phyloP scores from a whole-genome alignment of 2,797 vertebrate genomes.

The Columba guinea region DNA sequence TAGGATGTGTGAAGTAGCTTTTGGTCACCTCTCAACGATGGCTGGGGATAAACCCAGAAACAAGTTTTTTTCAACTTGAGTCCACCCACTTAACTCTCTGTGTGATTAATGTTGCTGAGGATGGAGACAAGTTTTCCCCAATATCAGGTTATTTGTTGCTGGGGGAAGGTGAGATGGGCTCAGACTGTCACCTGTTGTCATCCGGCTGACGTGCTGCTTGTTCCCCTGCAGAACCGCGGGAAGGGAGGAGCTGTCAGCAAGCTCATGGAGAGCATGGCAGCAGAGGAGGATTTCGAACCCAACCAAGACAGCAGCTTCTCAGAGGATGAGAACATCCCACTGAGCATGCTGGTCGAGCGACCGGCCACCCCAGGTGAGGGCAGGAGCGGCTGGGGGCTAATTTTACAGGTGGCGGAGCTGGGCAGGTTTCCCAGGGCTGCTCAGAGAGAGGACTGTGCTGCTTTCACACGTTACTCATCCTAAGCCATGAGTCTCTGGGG shows the following conservation, averaged over 20 bases:
- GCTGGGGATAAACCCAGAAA: neutral
- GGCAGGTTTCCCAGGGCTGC: neutral
- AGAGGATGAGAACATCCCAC: slow-evolving; percentile 89
- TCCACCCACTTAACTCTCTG: neutral
- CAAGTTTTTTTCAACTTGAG: neutral
- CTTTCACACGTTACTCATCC: neutral
- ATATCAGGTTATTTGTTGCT: neutral
- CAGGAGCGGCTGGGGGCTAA: neutral
- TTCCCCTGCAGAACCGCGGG: slow-evolving; percentile 76
- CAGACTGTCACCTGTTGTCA: neutral
- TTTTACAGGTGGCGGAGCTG: neutral
- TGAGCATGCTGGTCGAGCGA: slow-evolving; percentile 80
- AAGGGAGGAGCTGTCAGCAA: slow-evolving; percentile 96
- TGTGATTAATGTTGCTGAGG: neutral
- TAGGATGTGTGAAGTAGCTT: neutral
- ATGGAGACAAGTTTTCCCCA: neutral
- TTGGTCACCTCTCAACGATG: neutral
- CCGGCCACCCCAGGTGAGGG: slow-evolving; percentile 87
- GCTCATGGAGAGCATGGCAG: slow-evolving; percentile 98
- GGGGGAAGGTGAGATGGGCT: neutral
- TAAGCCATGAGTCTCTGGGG: neutral
- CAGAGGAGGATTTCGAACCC: slow-evolving; percentile 97
- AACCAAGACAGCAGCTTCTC: slow-evolving; percentile 99
- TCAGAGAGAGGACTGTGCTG: neutral
- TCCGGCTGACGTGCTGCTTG: neutral